These are phyloP conservation scores for Platycnemis pennipes DNA, from an alignment of 2,888 invertebrate species.

Conservation along the genomic window DNA sequence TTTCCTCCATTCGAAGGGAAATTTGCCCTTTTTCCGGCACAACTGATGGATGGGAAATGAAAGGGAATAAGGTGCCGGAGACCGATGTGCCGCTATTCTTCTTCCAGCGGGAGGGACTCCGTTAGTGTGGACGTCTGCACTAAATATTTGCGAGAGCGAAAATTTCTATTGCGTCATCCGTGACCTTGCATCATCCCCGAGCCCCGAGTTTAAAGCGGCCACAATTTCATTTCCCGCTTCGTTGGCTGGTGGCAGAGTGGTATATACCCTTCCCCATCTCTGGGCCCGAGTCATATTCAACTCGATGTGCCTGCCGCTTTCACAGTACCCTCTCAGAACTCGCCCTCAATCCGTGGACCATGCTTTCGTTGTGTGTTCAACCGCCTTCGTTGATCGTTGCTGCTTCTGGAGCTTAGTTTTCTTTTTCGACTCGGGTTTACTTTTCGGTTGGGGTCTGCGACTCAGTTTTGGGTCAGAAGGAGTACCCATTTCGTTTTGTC, in stretches of 20 bases:
- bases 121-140: background rate
- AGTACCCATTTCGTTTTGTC: too few relatives aligned
- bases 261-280: background rate
- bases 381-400: background rate
- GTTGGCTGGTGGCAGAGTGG: background rate
- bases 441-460: too few relatives aligned
- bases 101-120: background rate
- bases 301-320: background rate
- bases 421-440: too few relatives aligned
- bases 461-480: too few relatives aligned
- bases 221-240: background rate
- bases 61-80: background rate
- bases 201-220: background rate
- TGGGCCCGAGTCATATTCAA: background rate
- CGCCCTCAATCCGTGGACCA: background rate
- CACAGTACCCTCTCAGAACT: background rate
- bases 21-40: background rate
- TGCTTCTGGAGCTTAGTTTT: background rate
- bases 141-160: background rate
- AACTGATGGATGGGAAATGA: background rate
- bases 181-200: background rate
- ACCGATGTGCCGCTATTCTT: background rate
- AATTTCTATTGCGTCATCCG: background rate
- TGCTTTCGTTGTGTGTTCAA: background rate
- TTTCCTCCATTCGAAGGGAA: background rate